These are phyloP conservation scores for Archaeoteleia sp. DNA, from an alignment of 2,888 invertebrate species.

Conservation along the genomic window DNA sequence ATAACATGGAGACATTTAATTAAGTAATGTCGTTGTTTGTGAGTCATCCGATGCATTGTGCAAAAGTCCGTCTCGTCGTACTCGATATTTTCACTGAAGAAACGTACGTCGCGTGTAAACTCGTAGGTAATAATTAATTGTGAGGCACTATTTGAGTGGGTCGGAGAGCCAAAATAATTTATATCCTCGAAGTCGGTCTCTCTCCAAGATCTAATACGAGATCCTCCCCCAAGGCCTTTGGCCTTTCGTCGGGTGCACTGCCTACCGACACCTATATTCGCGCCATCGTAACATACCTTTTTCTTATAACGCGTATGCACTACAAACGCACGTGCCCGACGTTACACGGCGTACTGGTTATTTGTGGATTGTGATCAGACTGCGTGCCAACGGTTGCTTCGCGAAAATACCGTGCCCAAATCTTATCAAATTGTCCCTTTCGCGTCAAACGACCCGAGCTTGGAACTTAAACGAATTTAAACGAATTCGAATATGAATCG, in stretches of 20 bases:
- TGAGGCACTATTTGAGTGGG: conserved; percentile 2
- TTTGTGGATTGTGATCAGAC: conserved; percentile 66
- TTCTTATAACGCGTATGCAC: conserved; percentile 28
- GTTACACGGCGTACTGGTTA: conserved; percentile 58
- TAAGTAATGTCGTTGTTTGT: no score
- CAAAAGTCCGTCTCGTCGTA: no score
- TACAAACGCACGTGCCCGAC: conserved; percentile 44
- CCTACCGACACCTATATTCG: conserved; percentile 25
- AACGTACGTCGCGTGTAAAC: conserved; percentile 8
- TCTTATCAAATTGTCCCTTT: no score
- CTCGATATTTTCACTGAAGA: no score
- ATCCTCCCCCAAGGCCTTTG: conserved; percentile 63
- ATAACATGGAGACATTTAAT: no score
- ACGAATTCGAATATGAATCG: no score
- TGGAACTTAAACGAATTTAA: no score
- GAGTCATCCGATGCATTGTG: no score
- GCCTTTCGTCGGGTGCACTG: conserved; percentile 61
- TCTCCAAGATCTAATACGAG: conserved; percentile 58
- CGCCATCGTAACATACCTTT: conserved; percentile 43
- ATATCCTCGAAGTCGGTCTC: neutral
- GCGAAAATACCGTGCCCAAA: conserved; percentile 14
- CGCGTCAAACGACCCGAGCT: no score
- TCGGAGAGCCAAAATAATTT: conserved; percentile 31
- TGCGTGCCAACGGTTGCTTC: conserved; percentile 23
- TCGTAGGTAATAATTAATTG: conserved; percentile 26